phyloP scores from a whole-genome alignment of 2,888 invertebrate species.

The Macropis europaea region DNA sequence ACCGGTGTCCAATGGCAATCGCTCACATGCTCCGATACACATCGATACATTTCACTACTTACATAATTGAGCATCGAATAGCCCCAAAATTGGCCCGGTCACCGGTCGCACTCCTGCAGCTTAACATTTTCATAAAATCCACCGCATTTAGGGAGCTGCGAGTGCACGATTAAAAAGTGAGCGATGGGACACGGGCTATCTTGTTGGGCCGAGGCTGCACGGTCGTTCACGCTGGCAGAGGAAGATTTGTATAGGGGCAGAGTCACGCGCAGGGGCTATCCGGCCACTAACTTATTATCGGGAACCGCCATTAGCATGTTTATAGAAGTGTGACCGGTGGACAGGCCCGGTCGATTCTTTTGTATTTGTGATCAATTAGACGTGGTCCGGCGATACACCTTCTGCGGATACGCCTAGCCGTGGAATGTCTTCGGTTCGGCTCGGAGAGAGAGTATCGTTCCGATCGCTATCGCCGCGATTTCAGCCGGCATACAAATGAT shows the following conservation, averaged over 20 bases:
- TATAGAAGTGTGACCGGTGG: slow-evolving; percentile 69
- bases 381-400: slow-evolving; percentile 29
- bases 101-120: too few species aligned
- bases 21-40: too few species aligned
- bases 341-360: slow-evolving; percentile 55
- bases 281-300: slow-evolving; percentile 73
- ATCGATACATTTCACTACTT: too few species aligned
- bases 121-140: too few species aligned
- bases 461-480: slow-evolving; percentile 52
- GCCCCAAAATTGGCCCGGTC: too few species aligned
- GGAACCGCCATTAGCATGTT: slow-evolving; percentile 74
- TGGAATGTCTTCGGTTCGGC: slow-evolving; percentile 33
- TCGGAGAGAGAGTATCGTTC: slow-evolving; percentile 1
- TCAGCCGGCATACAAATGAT: slow-evolving; percentile 50
- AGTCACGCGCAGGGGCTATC: slow-evolving; percentile 53
- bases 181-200: too few species aligned
- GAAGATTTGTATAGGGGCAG: slow-evolving; percentile 31
- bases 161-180: too few species aligned
- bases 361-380: slow-evolving; percentile 72
- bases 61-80: too few species aligned
- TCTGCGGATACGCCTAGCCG: slow-evolving; percentile 45
- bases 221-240: slow-evolving; percentile 32
- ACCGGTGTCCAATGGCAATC: too few species aligned
- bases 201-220: too few species aligned
- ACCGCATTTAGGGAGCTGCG: too few species aligned